Percentiles rank a stretch among this genome's conserved stretches.
Evolutionary conservation across 2,888 invertebrate genomes (phyloP).

Genomic region (Candidula unifasciata): DNA sequence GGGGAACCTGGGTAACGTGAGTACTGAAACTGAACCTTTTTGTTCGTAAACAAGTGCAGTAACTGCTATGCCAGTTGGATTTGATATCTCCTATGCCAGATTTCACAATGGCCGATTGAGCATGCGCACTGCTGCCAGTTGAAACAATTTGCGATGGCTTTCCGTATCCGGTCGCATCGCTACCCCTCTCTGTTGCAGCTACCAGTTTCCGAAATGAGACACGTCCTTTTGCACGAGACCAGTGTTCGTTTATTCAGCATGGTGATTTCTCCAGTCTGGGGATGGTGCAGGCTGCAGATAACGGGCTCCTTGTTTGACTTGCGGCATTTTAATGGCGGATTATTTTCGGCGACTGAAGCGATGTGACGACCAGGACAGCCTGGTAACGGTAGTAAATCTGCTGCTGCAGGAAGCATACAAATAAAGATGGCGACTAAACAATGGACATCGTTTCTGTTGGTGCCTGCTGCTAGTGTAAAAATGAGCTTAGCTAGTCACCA

Average conservation of each 20-base stretch:
- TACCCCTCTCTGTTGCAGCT: background rate
- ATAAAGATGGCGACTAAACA: background rate
- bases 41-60: no score
- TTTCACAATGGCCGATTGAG: background rate
- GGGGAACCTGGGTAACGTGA: no score
- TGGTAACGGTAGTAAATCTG: constrained; percentile 26
- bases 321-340: constrained; percentile 42
- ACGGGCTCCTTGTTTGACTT: constrained; percentile 30
- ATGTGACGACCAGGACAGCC: background rate
- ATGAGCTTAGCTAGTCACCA: background rate
- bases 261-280: constrained; percentile 18
- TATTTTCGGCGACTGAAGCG: constrained; percentile 29
- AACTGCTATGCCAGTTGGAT: no score
- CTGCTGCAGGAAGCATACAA: background rate
- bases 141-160: constrained; percentile 11
- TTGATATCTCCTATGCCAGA: no score
- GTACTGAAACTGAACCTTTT: no score
- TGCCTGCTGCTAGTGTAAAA: constrained; percentile 8
- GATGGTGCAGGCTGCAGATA: constrained; percentile 38
- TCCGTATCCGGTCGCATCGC: background rate
- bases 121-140: background rate
- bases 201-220: constrained; percentile 16
- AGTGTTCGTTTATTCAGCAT: constrained; percentile 21
- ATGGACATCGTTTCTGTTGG: background rate
- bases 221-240: background rate